These are phyloP conservation scores for Xanthia togata DNA, from an alignment of 2,888 invertebrate species.

Conservation along the genomic window DNA sequence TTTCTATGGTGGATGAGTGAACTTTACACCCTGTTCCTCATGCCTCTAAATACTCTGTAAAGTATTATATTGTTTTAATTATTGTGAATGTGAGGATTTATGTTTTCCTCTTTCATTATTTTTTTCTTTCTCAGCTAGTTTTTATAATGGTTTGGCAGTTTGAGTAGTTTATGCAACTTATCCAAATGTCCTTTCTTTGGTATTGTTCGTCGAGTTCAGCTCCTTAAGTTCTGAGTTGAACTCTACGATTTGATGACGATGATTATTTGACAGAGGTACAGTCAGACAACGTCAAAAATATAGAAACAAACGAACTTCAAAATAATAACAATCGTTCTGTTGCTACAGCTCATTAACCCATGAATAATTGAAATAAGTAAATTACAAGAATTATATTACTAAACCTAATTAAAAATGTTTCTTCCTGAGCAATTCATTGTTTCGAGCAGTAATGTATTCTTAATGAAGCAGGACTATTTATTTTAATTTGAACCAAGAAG, in stretches of 20 bases:
- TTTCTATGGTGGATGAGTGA: no score
- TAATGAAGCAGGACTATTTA: conserved; percentile 12
- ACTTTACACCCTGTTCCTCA: no score
- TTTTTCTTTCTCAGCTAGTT: no score
- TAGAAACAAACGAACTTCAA: neutral
- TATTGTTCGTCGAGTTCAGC: no score
- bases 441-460: conserved; percentile 1
- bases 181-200: no score
- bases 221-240: no score
- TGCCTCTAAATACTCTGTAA: no score
- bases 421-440: neutral
- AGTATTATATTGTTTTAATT: no score
- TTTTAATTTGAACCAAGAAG: conserved; percentile 1
- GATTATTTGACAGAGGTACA: neutral
- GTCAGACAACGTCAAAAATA: neutral
- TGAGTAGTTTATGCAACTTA: no score
- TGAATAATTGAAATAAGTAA: neutral
- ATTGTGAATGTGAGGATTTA: no score
- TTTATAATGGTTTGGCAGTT: no score
- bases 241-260: neutral
- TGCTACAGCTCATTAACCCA: neutral
- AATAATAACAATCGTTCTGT: neutral
- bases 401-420: neutral
- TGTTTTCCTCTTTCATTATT: no score
- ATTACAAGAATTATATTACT: neutral